Conservation (phyloP, 1,140 invertebrate species). For the Pemphigus obesinymphae region DNA sequence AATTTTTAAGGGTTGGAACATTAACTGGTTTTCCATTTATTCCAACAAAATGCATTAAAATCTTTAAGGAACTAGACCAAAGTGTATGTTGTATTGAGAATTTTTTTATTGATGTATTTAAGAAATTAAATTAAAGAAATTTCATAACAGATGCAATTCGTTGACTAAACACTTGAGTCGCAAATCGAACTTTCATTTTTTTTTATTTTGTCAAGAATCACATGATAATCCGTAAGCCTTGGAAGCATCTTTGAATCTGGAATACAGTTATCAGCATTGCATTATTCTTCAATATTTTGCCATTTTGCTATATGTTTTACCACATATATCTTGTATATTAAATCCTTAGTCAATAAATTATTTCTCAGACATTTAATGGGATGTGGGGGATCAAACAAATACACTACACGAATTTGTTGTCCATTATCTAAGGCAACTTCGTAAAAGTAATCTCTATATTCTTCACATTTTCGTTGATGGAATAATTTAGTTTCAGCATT, state of each 20-base stretch:
- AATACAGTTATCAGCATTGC: background rate
- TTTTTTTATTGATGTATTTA: too few species aligned
- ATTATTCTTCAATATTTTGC: background rate
- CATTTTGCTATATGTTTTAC: background rate
- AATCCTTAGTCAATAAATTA: background rate
- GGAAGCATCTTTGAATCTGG: slow-evolving; percentile 3
- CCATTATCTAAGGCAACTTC: background rate
- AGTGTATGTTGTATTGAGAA: too few species aligned
- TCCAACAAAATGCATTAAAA: too few species aligned
- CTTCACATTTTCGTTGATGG: background rate
- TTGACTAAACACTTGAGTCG: slow-evolving; percentile 5
- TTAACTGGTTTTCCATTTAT: too few species aligned
- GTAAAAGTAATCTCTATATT: background rate
- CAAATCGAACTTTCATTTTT: too few species aligned
- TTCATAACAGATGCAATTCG: background rate
- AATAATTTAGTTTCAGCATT: background rate
- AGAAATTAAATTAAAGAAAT: too few species aligned
- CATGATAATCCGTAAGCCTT: background rate
- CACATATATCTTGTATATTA: background rate
- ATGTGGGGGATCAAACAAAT: background rate
- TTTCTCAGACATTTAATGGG: background rate
- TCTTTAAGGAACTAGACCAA: too few species aligned
- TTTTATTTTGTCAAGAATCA: background rate
- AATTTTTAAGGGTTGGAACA: too few species aligned
- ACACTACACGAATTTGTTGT: background rate